Conservation (phyloP, 2,888 invertebrate species). For the Diaprepes abbreviatus region DNA sequence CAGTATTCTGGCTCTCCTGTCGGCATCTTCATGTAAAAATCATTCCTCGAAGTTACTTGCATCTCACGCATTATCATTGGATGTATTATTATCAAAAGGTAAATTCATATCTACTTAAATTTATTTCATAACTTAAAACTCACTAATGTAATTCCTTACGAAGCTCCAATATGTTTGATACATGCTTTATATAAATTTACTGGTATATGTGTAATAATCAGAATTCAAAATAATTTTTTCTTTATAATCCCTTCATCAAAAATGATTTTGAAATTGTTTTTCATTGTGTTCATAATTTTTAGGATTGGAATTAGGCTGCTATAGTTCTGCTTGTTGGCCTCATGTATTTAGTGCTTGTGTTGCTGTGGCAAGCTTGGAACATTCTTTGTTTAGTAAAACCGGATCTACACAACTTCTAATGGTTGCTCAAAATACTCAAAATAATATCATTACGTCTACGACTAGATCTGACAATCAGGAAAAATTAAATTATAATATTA, state of each 20-base stretch:
- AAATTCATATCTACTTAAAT: no score
- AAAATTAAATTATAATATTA: conserved; percentile 72
- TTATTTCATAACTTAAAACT: no score
- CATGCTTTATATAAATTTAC: no score
- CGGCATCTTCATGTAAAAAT: conserved; percentile 90
- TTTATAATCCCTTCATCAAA: no score
- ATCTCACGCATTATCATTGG: conserved; percentile 92
- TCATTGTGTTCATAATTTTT: not conserved
- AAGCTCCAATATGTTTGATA: no score
- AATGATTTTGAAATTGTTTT: no score
- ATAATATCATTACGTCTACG: conserved; percentile 74
- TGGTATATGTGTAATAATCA: no score
- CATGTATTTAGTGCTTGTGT: conserved; percentile 95
- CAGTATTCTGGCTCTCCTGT: conserved; percentile 87
- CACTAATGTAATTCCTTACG: no score
- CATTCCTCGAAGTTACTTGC: conserved; percentile 84
- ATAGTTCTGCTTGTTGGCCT: conserved; percentile 95
- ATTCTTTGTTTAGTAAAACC: conserved; percentile 89
- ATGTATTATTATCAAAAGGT: conserved; percentile 81
- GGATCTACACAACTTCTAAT: conserved; percentile 77
- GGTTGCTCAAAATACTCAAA: conserved; percentile 76
- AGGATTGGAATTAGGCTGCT: conserved; percentile 92
- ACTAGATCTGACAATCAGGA: conserved; percentile 71
- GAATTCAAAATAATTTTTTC: no score
- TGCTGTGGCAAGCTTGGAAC: conserved; percentile 92